A percentile compares a stretch with the other conserved stretches of the same genome.
phyloP scores from a whole-genome alignment of 2,888 invertebrate species.

The Leistus spinibarbis region DNA sequence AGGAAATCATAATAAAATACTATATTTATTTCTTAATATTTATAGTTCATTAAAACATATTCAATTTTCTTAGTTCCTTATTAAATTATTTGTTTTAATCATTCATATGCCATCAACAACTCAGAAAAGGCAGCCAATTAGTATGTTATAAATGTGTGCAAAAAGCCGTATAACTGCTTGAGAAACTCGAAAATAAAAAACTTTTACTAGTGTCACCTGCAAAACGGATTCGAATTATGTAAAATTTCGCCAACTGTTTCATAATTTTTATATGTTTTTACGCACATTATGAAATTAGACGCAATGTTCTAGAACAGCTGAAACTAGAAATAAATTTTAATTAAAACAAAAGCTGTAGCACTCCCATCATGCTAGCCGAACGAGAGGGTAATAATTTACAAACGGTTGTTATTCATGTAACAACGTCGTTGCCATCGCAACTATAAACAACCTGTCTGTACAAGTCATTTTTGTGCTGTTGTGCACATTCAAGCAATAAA shows the following conservation, averaged over 20 bases:
- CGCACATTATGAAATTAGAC: constrained; percentile 8
- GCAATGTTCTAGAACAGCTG: constrained; percentile 19
- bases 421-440: constrained; percentile 7
- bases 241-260: constrained; percentile 15
- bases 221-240: constrained; percentile 11
- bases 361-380: constrained; percentile 4
- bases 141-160: background rate
- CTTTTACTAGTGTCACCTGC: constrained; percentile 6
- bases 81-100: background rate
- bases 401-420: constrained; percentile 12
- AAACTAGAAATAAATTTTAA: constrained; percentile 20
- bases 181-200: background rate
- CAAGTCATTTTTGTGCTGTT: constrained; percentile 16
- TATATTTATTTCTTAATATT: no score
- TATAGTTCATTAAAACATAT: background rate
- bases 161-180: background rate
- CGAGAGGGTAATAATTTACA: constrained; percentile 22
- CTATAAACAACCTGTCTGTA: constrained; percentile 19
- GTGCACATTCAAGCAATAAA: constrained; percentile 27
- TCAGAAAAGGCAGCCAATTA: background rate
- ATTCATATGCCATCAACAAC: background rate
- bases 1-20: no score
- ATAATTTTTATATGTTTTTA: background rate
- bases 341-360: constrained; percentile 21
- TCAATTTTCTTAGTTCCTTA: background rate